Conservation (phyloP, 2,113 vertebrate species). For the Melanocharis versteri region DNA sequence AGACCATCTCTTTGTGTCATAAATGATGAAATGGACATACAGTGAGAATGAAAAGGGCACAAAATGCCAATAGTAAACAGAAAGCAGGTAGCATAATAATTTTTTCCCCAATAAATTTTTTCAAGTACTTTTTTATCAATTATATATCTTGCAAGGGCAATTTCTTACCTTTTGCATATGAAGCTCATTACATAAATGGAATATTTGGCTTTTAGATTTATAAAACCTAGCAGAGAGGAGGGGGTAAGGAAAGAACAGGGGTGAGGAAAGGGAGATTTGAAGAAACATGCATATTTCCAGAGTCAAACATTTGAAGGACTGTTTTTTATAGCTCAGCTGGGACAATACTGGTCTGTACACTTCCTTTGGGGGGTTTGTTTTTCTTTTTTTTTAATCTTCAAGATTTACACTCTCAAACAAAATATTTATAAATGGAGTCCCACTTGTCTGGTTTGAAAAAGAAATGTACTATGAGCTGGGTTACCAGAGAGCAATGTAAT, state of each 20-base stretch:
- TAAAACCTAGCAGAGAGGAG: slow-evolving; percentile 23
- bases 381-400: slow-evolving; percentile 4
- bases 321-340: slow-evolving; percentile 36
- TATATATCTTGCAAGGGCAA: background rate
- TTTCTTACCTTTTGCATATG: background rate
- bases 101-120: slow-evolving; percentile 41
- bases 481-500: slow-evolving; percentile 27
- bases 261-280: background rate
- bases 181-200: background rate
- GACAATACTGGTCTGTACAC: slow-evolving; percentile 40
- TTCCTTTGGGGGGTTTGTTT: background rate
- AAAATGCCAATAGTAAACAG: slow-evolving; percentile 44
- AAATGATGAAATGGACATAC: slow-evolving; percentile 54
- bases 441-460: slow-evolving; percentile 41
- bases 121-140: slow-evolving; percentile 36
- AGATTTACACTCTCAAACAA: slow-evolving; percentile 63
- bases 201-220: slow-evolving; percentile 41
- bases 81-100: slow-evolving; percentile 33
- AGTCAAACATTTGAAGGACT: slow-evolving; percentile 25
- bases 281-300: slow-evolving; percentile 7
- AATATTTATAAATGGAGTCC: slow-evolving; percentile 58
- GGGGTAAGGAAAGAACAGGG: background rate
- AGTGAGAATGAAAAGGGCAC: slow-evolving; percentile 32
- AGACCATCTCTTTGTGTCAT: slow-evolving; percentile 43
- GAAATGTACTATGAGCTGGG: background rate